A percentile compares a stretch with the other conserved stretches of the same genome.
Conservation (phyloP, 2,113 vertebrate genomes). For the Ploceus nigricollis region DNA sequence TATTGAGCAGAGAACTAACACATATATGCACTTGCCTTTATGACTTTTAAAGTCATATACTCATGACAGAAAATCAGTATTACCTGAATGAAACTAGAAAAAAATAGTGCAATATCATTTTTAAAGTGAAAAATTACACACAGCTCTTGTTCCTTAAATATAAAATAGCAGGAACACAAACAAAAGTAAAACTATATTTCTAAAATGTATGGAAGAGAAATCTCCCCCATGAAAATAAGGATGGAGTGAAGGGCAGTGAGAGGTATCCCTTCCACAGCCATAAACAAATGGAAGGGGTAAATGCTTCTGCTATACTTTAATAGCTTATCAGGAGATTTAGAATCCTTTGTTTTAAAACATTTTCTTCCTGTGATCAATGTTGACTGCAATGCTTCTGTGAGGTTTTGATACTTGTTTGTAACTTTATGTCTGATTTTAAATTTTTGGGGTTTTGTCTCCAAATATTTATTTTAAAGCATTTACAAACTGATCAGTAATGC, state of each 20-base stretch:
- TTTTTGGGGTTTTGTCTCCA: background rate
- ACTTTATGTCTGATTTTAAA: background rate
- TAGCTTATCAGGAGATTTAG: background rate
- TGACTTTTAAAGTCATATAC: background rate
- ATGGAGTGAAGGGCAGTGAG: background rate
- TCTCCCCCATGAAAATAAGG: background rate
- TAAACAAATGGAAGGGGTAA: background rate
- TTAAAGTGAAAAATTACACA: background rate
- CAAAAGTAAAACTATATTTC: background rate
- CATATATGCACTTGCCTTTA: background rate
- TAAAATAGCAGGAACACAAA: background rate
- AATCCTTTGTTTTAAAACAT: background rate
- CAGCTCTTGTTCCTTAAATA: background rate
- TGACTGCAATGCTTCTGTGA: background rate
- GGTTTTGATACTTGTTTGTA: background rate
- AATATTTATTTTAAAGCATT: conserved; percentile 20
- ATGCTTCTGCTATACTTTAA: background rate
- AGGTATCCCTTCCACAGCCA: background rate
- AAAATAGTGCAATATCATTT: background rate
- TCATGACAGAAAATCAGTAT: background rate
- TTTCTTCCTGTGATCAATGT: background rate
- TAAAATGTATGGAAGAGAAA: background rate
- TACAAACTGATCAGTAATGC: background rate
- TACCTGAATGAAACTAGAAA: background rate
- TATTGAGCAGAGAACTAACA: background rate